Percentiles rank a stretch among this genome's conserved stretches.
phyloP scores from a whole-genome alignment of 2,888 invertebrate genomes.

The Rhagonycha fulva region DNA sequence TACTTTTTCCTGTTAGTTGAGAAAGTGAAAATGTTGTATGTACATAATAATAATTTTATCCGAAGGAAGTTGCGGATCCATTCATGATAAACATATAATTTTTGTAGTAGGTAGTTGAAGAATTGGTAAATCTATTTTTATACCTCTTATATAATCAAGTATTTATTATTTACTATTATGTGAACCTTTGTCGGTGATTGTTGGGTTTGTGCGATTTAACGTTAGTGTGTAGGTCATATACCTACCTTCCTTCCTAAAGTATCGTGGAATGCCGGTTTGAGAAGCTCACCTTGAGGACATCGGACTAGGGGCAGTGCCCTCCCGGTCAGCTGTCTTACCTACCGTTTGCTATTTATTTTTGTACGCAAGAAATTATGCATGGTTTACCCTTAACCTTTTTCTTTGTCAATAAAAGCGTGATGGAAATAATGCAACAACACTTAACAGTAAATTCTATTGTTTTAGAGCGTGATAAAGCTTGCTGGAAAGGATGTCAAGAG shows the following conservation, averaged over 20 bases:
- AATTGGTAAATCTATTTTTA: not conserved
- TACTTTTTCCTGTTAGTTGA: not conserved
- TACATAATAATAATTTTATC: too few species aligned
- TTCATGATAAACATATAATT: not conserved
- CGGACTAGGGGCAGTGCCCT: slow-evolving; percentile 37
- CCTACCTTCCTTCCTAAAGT: slow-evolving; percentile 15
- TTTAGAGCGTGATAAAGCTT: slow-evolving; percentile 60
- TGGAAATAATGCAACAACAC: slow-evolving; percentile 9
- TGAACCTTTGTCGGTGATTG: slow-evolving; percentile 8
- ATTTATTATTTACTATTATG: not conserved
- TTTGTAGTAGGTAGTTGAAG: not conserved
- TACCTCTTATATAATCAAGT: not conserved
- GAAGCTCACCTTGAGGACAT: slow-evolving; percentile 43
- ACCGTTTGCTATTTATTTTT: slow-evolving; percentile 10
- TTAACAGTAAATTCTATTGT: slow-evolving; percentile 39
- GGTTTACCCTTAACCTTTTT: slow-evolving; percentile 1
- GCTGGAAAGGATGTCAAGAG: slow-evolving; percentile 63
- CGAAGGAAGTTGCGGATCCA: not conserved
- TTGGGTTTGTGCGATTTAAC: slow-evolving; percentile 15
- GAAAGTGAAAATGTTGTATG: not conserved
- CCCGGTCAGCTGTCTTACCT: slow-evolving; percentile 23
- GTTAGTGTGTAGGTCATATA: slow-evolving; percentile 18
- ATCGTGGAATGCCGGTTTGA: slow-evolving; percentile 36
- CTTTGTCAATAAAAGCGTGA: not conserved
- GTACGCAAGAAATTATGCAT: not conserved